Percentiles rank a stretch among this genome's conserved stretches.
These are phyloP conservation scores for Corythaixoides concolor DNA, from an alignment of 2,113 vertebrate species.

Conservation along the genomic window DNA sequence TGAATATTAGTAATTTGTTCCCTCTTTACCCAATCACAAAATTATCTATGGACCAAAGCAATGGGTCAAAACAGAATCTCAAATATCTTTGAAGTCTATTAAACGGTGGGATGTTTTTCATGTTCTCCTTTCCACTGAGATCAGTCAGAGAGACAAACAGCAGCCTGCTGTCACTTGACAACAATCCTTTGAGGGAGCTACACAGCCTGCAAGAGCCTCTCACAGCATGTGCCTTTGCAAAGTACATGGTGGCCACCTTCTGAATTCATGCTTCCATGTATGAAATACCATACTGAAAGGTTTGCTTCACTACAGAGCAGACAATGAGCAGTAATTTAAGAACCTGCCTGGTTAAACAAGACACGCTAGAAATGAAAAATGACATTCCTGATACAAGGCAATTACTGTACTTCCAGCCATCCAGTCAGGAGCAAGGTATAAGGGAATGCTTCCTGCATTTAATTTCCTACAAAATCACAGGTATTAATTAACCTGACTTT, in stretches of 20 bases:
- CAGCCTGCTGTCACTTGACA: not conserved
- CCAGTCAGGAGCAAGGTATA: not conserved
- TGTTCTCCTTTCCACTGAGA: not conserved
- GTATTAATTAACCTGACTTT: conserved; percentile 52
- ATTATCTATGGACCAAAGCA: not conserved
- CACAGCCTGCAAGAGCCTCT: not conserved
- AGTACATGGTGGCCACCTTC: not conserved
- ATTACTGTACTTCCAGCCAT: conserved; percentile 22
- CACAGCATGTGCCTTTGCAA: not conserved
- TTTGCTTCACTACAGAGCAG: conserved; percentile 6
- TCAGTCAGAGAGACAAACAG: not conserved
- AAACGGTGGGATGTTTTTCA: not conserved
- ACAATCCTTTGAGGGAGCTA: not conserved
- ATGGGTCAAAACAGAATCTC: not conserved
- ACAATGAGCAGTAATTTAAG: conserved; percentile 38
- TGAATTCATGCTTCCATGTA: not conserved
- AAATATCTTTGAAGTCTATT: not conserved
- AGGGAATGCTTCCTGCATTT: conserved; percentile 7
- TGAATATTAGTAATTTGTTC: not conserved
- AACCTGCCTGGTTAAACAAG: conserved; percentile 13
- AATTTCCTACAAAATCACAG: conserved; percentile 36
- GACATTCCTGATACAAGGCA: conserved; percentile 18
- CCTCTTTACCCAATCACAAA: not conserved
- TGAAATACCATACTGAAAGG: not conserved
- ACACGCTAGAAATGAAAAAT: conserved; percentile 54